A percentile compares a stretch with the other conserved stretches of the same genome.
Conservation (phyloP, 2,888 invertebrate genomes). For the Tyria jacobaeae region DNA sequence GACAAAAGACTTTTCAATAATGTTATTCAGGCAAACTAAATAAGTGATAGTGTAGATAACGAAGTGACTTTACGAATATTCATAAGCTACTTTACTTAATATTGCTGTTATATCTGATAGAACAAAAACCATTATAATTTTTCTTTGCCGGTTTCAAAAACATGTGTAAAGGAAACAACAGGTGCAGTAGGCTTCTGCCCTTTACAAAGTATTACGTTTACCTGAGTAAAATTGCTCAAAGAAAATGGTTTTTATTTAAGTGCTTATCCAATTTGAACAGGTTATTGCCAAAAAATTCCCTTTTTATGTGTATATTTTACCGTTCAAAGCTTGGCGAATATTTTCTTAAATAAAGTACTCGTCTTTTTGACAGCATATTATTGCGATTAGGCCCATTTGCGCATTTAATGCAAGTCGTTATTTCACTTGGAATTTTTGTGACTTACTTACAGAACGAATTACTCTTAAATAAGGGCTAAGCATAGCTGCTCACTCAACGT, state of each 20-base stretch:
- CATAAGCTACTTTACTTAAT: not conserved
- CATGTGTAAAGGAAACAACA: not conserved
- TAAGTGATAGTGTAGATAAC: too few relatives aligned
- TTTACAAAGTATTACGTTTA: constrained; percentile 6
- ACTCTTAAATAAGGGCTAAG: too few relatives aligned
- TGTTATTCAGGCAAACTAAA: too few relatives aligned
- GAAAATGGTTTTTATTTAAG: not conserved
- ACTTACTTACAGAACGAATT: too few relatives aligned
- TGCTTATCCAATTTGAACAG: constrained; percentile 5
- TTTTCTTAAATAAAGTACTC: not conserved
- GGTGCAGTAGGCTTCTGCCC: not conserved
- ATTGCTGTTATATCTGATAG: not conserved
- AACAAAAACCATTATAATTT: not conserved
- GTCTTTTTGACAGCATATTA: not conserved
- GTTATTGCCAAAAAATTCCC: constrained; percentile 4
- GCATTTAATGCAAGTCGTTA: too few relatives aligned
- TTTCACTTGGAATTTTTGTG: too few relatives aligned
- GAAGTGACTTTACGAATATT: not conserved
- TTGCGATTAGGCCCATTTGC: too few relatives aligned
- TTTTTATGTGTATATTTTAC: not conserved
- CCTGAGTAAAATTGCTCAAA: constrained; percentile 5
- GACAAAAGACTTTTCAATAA: too few relatives aligned
- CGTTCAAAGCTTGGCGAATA: not conserved
- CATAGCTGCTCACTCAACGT: too few relatives aligned
- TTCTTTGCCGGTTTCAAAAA: constrained; percentile 5